Evolutionary conservation across 2,797 vertebrate genomes (phyloP).

Genomic region (Manis javanica): DNA sequence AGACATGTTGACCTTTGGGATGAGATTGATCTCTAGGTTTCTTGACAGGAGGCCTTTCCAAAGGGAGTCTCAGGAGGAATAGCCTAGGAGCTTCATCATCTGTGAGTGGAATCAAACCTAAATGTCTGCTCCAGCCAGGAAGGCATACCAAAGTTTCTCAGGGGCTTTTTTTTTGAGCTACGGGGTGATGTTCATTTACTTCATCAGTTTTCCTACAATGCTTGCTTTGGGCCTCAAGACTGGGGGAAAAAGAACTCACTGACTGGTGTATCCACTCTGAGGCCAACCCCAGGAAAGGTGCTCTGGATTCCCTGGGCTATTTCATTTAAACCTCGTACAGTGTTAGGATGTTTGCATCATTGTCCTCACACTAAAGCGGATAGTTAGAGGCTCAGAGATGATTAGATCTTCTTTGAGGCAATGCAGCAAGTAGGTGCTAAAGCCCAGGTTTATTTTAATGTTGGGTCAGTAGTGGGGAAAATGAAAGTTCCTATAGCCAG

Average conservation of each 20-base stretch:
- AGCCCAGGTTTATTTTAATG: background rate
- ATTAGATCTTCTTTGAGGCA: background rate
- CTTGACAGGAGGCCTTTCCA: conserved; percentile 70
- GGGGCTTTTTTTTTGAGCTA: background rate
- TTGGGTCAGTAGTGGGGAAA: too few species aligned
- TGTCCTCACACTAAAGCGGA: background rate
- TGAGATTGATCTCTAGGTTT: conserved; percentile 63
- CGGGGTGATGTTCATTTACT: conserved; percentile 24
- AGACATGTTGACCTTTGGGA: conserved; percentile 76
- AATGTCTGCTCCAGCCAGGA: conserved; percentile 47
- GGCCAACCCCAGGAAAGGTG: background rate
- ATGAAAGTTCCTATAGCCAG: too few species aligned
- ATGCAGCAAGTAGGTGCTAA: background rate
- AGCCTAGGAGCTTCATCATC: conserved; percentile 55
- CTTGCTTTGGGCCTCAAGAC: background rate
- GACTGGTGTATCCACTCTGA: background rate
- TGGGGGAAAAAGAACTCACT: background rate
- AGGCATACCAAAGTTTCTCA: conserved; percentile 57
- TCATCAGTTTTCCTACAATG: conserved; percentile 27
- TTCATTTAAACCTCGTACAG: background rate
- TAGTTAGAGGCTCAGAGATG: background rate
- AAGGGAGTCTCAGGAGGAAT: conserved; percentile 52
- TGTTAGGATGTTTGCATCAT: background rate
- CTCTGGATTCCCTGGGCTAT: background rate
- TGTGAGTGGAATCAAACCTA: conserved; percentile 54